Base-by-base conservation (phyloP, 2,797 vertebrate species). In the Octomys mimax region DNA sequence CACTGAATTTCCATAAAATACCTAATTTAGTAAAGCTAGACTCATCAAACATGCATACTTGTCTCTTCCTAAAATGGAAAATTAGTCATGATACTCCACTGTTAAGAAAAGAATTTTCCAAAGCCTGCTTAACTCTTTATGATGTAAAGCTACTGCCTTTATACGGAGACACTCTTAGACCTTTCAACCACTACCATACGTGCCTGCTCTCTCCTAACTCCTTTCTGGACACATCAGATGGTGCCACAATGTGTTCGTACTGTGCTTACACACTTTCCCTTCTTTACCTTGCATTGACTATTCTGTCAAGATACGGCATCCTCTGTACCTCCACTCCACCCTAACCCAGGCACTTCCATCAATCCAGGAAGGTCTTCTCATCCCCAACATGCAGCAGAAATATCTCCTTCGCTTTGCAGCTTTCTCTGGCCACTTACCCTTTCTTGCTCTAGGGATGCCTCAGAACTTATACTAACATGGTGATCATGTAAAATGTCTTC, bases 1-100 rank as follows among this genome's bases (percentile, higher is more conserved):
- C 36, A 87, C 54, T 87, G 31, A 92, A 93, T 94, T 96, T 90
- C 73, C 36, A 36, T 77, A 71, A 87, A 94, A 94, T 68, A 59
- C 3, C 9, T 42, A 90, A 79, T 71, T 89, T 82, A 14, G 16
- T 94, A 59, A 95, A 89, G 1, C 26, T n/a, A 73, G 73, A 64
- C 59, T 87, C 64, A 42, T 70, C 12, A 68, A 26, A 90, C 93
- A 92, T 70, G 8, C 75, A 46, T 16, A 16, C 54, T 73, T 73
- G 54, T 57, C 16, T 82, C 62, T 57, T 33, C 39, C 31, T 57
- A 21, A 73, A 71, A 11, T 13, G 22, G 36, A 70, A 92, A 86
- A 46, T 42, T 24, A 39, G 26, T 64, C 39, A 22, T 9, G 7
- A 33, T 33, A 21, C 33, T 42, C 2, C 19, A 46, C 24, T 81